These are phyloP conservation scores for Lethocerus indicus DNA, from an alignment of 1,140 invertebrate species.

Conservation along the genomic window DNA sequence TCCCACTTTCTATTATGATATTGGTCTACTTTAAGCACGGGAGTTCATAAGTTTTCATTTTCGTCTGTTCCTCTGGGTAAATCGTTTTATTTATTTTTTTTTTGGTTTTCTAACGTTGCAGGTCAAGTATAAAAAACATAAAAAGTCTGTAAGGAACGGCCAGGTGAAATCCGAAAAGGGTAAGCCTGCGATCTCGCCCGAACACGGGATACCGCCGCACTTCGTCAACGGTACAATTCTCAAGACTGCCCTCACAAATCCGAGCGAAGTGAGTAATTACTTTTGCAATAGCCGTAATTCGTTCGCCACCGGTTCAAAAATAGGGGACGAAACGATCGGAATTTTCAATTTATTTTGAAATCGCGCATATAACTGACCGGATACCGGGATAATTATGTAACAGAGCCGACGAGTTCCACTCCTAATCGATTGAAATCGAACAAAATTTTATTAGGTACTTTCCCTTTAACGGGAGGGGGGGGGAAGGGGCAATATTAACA, in stretches of 20 bases:
- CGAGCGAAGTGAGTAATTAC: constrained; percentile 50
- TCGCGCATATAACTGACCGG: too few species aligned
- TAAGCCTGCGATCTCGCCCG: constrained; percentile 21
- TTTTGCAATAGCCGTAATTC: neutral
- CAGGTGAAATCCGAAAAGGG: constrained; percentile 29
- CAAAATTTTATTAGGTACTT: too few species aligned
- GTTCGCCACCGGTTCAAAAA: neutral
- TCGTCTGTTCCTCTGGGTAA: too few species aligned
- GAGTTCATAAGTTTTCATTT: too few species aligned
- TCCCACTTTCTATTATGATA: too few species aligned
- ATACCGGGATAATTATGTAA: too few species aligned
- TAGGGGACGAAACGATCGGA: neutral
- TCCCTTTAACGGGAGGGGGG: too few species aligned
- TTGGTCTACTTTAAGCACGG: too few species aligned
- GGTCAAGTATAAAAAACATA: constrained; percentile 97
- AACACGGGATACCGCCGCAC: constrained; percentile 38
- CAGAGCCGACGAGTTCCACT: too few species aligned
- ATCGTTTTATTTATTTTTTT: neutral
- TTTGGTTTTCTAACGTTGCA: constrained; percentile 20
- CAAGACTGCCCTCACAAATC: constrained; percentile 84
- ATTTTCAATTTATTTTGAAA: too few species aligned
- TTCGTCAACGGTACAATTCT: constrained; percentile 80
- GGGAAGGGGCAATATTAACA: too few species aligned
- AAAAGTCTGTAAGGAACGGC: constrained; percentile 52
- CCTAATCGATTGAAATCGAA: too few species aligned